Evolutionary conservation across 1,140 invertebrate species (phyloP), one percentile per base, ranked within the genome.

Genomic region (Dryas iulia): DNA sequence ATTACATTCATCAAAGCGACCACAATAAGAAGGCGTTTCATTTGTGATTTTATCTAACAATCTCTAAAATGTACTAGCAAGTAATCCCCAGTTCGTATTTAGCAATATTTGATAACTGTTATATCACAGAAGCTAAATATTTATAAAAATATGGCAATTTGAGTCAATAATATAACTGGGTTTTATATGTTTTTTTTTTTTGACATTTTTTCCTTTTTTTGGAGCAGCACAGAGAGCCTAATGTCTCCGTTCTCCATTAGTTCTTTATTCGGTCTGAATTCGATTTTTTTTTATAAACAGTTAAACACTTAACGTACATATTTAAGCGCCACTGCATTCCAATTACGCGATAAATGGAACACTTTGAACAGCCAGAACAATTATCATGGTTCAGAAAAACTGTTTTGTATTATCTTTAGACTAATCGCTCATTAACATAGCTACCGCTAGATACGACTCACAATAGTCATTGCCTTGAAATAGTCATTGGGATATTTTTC

Each of bases 341-440:
- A 61, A 62, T 71, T 65, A 73, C 64, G 63, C 47, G 66, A 62
- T 68, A 62, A 68, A 62, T 61, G 12, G 39, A 62, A 68, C 68
- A 61, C 64, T 65, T 63, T 74, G 64, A 73, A 72, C 69, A 64
- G 69, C 24, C 53, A 14, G 57, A 61, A 60, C 71, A 75, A 79
- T 79, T 79, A 79, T 69, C 66, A 69, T 69, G 70, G 57, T 69
- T 69, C 57, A 68, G 71, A 62, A 71, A 69, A 73, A 71, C 65
- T 31, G 64, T 67, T 69, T 66, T 66, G 58, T 66, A 69, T 71
- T 68, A 69, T 58, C 57, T 33, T 64, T 63, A 68, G 52, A 30
- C 12, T 66, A 66, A 52, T 56, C 59, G 28, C 8, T 52, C 66
- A 67, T 56, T n/a, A 18, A 54, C 25, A 35, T 30, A 21, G 39